These are phyloP conservation scores for Ageneiosus marmoratus DNA, from an alignment of 2,113 vertebrate species.

Conservation along the genomic window DNA sequence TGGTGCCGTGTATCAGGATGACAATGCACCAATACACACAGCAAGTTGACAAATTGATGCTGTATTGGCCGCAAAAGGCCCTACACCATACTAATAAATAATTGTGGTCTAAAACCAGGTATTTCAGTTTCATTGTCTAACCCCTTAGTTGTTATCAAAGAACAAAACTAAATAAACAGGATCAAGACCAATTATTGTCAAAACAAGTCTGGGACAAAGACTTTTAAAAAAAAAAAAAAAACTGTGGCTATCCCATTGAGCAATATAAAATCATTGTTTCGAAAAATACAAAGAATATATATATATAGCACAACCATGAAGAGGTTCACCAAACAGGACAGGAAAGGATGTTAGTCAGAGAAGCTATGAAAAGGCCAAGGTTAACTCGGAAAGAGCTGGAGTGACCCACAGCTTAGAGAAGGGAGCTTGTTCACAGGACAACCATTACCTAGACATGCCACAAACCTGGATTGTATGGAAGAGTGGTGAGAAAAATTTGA, in stretches of 20 bases:
- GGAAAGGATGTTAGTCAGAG: background rate
- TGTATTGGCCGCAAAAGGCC: no score
- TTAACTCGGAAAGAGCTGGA: background rate
- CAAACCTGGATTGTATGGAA: background rate
- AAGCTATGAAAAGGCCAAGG: background rate
- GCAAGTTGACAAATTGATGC: no score
- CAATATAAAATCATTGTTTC: background rate
- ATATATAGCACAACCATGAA: background rate
- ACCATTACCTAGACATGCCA: background rate
- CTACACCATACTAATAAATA: no score
- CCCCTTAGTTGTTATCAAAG: background rate
- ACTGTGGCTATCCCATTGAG: no score
- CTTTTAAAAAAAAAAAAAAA: no score
- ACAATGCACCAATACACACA: no score
- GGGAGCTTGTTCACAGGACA: background rate
- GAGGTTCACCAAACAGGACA: background rate
- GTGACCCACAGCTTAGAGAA: background rate
- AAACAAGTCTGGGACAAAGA: background rate
- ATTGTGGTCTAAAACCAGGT: no score
- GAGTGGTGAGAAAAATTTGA: background rate
- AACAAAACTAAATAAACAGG: background rate
- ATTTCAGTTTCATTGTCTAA: no score
- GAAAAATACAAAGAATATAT: background rate
- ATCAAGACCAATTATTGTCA: background rate
- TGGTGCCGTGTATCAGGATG: no score